These are phyloP conservation scores for Brachionus paranguensis DNA, from an alignment of 1,140 invertebrate genomes.

Conservation along the genomic window DNA sequence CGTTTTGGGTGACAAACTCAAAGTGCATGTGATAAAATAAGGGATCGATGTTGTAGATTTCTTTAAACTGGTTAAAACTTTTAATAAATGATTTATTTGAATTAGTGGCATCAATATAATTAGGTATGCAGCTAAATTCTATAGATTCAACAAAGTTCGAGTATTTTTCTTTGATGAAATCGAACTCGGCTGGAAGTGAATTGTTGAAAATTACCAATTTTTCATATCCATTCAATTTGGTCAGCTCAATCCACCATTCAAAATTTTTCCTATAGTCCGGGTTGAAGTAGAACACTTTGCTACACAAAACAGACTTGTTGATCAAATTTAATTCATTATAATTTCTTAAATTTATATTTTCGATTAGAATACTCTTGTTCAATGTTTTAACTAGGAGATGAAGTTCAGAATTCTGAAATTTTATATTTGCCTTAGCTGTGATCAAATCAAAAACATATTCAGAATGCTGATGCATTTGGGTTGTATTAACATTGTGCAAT, in stretches of 20 bases:
- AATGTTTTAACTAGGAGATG: neutral
- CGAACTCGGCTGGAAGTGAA: neutral
- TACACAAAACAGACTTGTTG: neutral
- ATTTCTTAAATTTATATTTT: neutral
- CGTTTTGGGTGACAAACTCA: conserved; percentile 5
- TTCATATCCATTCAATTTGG: neutral
- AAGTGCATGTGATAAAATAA: conserved; percentile 4
- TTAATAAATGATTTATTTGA: neutral
- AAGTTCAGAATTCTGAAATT: neutral
- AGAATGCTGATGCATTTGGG: neutral
- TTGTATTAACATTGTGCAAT: neutral
- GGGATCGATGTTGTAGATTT: neutral
- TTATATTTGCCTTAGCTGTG: neutral
- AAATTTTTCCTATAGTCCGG: neutral
- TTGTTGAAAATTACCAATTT: neutral
- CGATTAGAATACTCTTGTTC: neutral
- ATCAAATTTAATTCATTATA: neutral
- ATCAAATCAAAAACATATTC: neutral
- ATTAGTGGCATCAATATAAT: neutral
- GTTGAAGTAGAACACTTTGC: neutral
- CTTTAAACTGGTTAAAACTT: neutral
- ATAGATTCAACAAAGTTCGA: neutral
- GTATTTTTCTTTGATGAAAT: neutral
- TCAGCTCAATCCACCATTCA: neutral
- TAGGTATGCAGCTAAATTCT: neutral